Conservation (phyloP, 1,140 invertebrate genomes). For the Hycleus phaleratus region DNA sequence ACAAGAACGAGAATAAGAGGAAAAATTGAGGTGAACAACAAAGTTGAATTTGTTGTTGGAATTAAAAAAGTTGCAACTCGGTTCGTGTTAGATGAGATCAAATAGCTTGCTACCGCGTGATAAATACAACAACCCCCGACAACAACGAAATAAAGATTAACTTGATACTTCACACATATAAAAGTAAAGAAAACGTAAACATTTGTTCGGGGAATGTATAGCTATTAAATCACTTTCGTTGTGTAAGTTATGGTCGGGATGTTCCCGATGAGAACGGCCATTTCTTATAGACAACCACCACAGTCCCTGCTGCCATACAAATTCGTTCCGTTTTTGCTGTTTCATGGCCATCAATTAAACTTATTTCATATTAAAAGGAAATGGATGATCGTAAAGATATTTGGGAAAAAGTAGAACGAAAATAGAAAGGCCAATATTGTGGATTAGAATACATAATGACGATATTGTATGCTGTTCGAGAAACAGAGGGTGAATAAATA, state of each 20-base stretch:
- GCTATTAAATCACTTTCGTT: slow-evolving; percentile 24
- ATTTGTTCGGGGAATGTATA: slow-evolving; percentile 22
- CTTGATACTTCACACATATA: slow-evolving; percentile 17
- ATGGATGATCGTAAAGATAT: too few relatives aligned
- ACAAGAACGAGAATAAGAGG: too few relatives aligned
- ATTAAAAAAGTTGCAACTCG: too few relatives aligned
- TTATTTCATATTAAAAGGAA: background rate
- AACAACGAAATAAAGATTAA: slow-evolving; percentile 17
- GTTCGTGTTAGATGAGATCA: too few relatives aligned
- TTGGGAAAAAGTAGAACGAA: too few relatives aligned
- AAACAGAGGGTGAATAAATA: too few relatives aligned
- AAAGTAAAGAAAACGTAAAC: slow-evolving; percentile 21
- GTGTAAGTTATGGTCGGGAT: slow-evolving; percentile 18
- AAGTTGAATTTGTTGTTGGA: background rate
- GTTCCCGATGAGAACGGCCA: slow-evolving; percentile 1
- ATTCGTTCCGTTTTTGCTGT: slow-evolving; percentile 11
- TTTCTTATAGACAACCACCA: slow-evolving; percentile 12
- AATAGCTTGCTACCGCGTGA: background rate
- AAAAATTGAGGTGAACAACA: background rate
- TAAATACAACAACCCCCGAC: background rate
- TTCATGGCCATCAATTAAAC: background rate
- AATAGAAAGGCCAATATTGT: background rate
- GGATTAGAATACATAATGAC: background rate
- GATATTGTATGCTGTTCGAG: slow-evolving; percentile 1
- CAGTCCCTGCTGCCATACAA: slow-evolving; percentile 7